Conservation (phyloP, 2,797 vertebrate species). For the Lepidocolaptes lacrymiger region DNA sequence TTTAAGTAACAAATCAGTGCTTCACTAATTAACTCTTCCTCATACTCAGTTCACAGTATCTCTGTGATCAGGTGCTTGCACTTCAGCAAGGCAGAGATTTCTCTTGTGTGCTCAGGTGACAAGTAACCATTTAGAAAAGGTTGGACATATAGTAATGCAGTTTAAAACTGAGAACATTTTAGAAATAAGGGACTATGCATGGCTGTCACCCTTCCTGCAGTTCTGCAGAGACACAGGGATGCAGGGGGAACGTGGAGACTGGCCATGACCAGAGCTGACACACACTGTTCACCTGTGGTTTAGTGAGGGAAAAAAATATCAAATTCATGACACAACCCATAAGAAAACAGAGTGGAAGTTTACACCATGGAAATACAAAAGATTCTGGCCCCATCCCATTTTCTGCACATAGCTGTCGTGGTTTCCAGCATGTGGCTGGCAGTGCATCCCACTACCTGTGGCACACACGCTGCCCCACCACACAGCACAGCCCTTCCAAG, state of each 20-base stretch:
- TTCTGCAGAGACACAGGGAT: background rate
- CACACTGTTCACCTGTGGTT: accelerated
- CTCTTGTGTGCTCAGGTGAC: background rate
- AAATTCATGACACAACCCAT: background rate
- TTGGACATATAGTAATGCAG: accelerated
- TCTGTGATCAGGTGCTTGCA: background rate
- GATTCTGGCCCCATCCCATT: background rate
- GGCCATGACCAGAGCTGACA: background rate
- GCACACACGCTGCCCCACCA: accelerated
- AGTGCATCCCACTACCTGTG: background rate
- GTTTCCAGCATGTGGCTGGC: accelerated
- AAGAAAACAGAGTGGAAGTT: background rate
- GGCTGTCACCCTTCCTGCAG: background rate
- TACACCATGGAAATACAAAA: background rate
- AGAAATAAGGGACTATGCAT: background rate
- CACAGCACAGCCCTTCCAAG: background rate
- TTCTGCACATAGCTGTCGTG: accelerated
- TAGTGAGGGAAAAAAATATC: background rate
- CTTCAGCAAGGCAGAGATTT: background rate
- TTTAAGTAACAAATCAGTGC: background rate
- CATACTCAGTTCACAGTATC: background rate
- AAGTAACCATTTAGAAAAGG: background rate
- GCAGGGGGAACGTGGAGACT: background rate
- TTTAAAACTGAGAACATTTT: background rate
- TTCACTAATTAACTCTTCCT: background rate